A percentile compares a stretch with the other conserved stretches of the same genome.
phyloP scores from a whole-genome alignment of 37 sponge, comb jelly and placozoan species.

The Spongia lamella region DNA sequence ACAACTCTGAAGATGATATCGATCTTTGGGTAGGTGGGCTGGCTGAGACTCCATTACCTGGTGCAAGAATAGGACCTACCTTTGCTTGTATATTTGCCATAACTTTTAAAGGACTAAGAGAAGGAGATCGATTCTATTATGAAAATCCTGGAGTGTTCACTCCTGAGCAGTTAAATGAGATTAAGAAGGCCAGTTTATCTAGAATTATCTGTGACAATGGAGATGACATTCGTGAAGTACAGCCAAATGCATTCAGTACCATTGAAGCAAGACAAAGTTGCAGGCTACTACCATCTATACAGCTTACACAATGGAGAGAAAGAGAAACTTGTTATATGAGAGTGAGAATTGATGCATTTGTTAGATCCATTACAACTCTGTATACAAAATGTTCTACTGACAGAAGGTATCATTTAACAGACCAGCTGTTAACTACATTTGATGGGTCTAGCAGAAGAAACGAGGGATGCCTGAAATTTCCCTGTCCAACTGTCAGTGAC shows the following conservation, averaged over 20 bases:
- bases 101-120: slow-evolving; percentile 69
- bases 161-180: slow-evolving; percentile 49
- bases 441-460: too few relatives aligned
- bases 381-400: too few relatives aligned
- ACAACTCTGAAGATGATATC: slow-evolving; percentile 44
- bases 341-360: too few relatives aligned
- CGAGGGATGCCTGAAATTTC: too few relatives aligned
- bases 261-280: slow-evolving; percentile 38
- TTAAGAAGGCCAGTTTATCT: slow-evolving; percentile 58
- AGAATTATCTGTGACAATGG: slow-evolving; percentile 86
- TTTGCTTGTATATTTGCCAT: slow-evolving; percentile 88
- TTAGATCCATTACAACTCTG: too few relatives aligned
- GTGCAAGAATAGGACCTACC: slow-evolving; percentile 75
- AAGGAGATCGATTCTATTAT: slow-evolving; percentile 93
- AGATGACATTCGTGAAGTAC: slow-evolving; percentile 58
- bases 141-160: slow-evolving; percentile 80
- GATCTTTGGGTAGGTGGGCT: slow-evolving; percentile 83
- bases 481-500: too few relatives aligned
- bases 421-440: too few relatives aligned
- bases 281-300: slow-evolving; percentile 12
- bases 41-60: slow-evolving; percentile 68
- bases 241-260: slow-evolving; percentile 69
- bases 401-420: too few relatives aligned
- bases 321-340: not conserved
- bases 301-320: slow-evolving; percentile 23